A percentile compares a stretch with the other conserved stretches of the same genome.
phyloP scores from a whole-genome alignment of 2,888 invertebrate genomes.

The Bruchidius siliquastri region DNA sequence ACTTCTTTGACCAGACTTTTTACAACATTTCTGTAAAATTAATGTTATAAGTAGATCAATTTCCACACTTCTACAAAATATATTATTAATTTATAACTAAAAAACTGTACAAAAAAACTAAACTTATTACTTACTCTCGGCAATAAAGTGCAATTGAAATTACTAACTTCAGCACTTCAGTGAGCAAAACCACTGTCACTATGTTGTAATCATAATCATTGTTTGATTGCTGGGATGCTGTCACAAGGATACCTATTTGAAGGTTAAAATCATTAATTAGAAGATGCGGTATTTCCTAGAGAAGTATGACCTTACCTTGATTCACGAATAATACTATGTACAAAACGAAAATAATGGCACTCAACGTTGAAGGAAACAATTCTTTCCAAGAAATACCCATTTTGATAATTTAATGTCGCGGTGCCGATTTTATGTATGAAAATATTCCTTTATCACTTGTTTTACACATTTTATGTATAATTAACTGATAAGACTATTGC shows the following conservation, averaged over 20 bases:
- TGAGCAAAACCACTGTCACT: constrained; percentile 80
- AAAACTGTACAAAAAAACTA: too few species aligned
- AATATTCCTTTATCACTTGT: background rate
- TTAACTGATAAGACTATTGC: background rate
- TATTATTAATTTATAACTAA: too few species aligned
- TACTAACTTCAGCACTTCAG: constrained; percentile 80
- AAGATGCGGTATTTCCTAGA: constrained; percentile 3
- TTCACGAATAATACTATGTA: constrained; percentile 88
- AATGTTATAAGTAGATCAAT: background rate
- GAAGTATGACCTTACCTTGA: constrained; percentile 63
- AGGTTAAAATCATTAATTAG: constrained; percentile 22
- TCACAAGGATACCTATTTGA: constrained; percentile 77
- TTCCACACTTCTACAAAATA: background rate
- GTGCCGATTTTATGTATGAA: too few species aligned
- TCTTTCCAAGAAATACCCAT: constrained; percentile 43
- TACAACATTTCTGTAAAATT: constrained; percentile 52
- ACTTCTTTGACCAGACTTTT: constrained; percentile 55
- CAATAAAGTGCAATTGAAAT: constrained; percentile 69
- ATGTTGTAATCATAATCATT: constrained; percentile 84
- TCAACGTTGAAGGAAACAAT: constrained; percentile 79
- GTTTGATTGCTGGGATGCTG: constrained; percentile 78
- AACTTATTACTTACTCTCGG: constrained; percentile 53
- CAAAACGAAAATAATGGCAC: constrained; percentile 72
- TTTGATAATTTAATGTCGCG: too few species aligned
- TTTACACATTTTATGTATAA: background rate